Evolutionary conservation across 2,113 vertebrate genomes (phyloP).

Genomic region (Brachyhypopomus gauderio): DNA sequence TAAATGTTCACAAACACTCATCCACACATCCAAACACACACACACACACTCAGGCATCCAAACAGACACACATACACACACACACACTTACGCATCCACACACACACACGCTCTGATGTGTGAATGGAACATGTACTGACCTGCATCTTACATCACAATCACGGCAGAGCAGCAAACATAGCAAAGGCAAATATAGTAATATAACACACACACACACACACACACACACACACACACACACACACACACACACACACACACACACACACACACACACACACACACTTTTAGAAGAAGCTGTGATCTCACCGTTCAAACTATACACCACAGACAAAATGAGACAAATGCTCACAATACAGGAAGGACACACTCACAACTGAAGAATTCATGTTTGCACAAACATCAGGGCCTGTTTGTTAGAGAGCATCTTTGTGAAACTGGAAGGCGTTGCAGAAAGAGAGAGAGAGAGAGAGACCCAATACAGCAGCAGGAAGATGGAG

Average conservation of each 20-base stretch:
- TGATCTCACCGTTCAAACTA: slow-evolving; percentile 74
- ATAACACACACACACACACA: slow-evolving; percentile 9
- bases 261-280: slow-evolving; percentile 37
- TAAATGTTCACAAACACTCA: too few species aligned
- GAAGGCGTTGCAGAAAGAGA: background rate
- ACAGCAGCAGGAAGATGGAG: slow-evolving; percentile 27
- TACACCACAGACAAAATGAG: slow-evolving; percentile 57
- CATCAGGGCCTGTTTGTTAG: too few species aligned
- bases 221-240: too few species aligned
- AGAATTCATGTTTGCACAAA: too few species aligned
- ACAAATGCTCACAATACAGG: background rate
- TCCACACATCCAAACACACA: too few species aligned
- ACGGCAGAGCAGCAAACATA: slow-evolving; percentile 26
- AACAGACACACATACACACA: too few species aligned
- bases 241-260: slow-evolving; percentile 55
- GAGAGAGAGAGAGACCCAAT: background rate
- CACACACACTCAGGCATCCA: too few species aligned
- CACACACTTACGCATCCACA: too few species aligned
- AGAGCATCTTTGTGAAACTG: background rate
- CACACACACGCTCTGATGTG: slow-evolving; percentile 4
- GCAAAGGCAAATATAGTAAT: slow-evolving; percentile 19
- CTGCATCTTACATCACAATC: slow-evolving; percentile 21
- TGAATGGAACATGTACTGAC: slow-evolving; percentile 28
- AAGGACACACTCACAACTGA: background rate
- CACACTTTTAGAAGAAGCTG: slow-evolving; percentile 73